Base-by-base conservation (phyloP, 2,113 vertebrate species). In the Anguilla japonica region DNA sequence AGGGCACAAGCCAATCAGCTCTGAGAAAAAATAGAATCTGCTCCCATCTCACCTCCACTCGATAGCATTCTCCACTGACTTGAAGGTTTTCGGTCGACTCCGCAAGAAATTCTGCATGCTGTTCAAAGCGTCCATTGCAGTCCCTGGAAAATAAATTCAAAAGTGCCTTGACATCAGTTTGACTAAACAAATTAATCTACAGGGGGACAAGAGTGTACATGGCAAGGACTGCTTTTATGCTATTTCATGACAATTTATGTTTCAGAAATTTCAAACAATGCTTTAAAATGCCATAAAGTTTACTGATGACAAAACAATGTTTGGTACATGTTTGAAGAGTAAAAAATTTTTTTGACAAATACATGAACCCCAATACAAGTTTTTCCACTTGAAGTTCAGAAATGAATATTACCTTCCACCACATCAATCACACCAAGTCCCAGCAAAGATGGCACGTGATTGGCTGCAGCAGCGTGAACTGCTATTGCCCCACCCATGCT, bases 81-180 rank as follows among this genome's bases (percentile, higher is more conserved):
- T 99, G 94, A 99, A 99, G 0, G 97, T 97, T 95, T 99, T 99
- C 88, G 98, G 98, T 84, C 98, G 98, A 94, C 98, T 97, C 90
- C 98, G 96, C 81, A 99, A 95, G 94, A 99, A 99, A 93, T 98
- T 99, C 95, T 99, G 98, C 98, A 99, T 99, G 93, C 98, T 99
- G 94, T 99, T 99, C 89, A 99, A 93, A 3, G 98, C 98, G 91
- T 99, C 98, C 98, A 99, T 99, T 85, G 98, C 98, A 81, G 98
- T 99, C 13, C 98, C 98, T 99, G 87, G 82, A 92, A 18, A 41
- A 53, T 86, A 79, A 18, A 7, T 79, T 84, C 0, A 71, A 60
- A 78, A 63, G 2, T 2, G 9, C 71, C 26, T 34, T 75, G 50
- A 53, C 71, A 29, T 34, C 71, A 75, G 71, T n/a, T 34, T 29